A percentile compares a stretch with the other conserved stretches of the same genome.
These are phyloP conservation scores for Argyresthia goedartella DNA, from an alignment of 2,888 invertebrate species.

Conservation along the genomic window DNA sequence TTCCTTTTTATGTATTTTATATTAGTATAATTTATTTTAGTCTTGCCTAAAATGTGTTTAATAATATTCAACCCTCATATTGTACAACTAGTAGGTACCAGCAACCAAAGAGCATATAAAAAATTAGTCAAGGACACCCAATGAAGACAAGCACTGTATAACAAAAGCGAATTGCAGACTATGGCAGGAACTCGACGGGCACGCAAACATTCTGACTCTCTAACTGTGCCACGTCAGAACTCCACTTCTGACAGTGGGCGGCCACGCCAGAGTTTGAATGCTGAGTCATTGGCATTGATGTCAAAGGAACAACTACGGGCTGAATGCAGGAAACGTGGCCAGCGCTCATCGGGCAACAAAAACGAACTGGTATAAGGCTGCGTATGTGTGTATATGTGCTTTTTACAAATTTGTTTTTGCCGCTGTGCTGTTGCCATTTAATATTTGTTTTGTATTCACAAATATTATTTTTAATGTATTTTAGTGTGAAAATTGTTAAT, in stretches of 20 bases:
- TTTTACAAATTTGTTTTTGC: constrained; percentile 34
- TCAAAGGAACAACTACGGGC: constrained; percentile 78
- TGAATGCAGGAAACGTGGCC: constrained; percentile 77
- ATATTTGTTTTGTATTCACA: constrained; percentile 7
- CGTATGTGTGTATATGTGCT: constrained; percentile 49
- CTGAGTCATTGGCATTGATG: constrained; percentile 69
- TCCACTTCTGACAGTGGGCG: constrained; percentile 54
- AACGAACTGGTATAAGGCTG: constrained; percentile 75
- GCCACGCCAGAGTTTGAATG: constrained; percentile 51
- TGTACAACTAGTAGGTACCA: too few relatives aligned
- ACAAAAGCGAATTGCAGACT: constrained; percentile 19
- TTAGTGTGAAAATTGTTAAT: background rate
- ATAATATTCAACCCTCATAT: too few relatives aligned
- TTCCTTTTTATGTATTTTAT: background rate
- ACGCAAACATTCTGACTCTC: constrained; percentile 52
- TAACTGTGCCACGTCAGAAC: constrained; percentile 51
- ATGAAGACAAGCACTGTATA: constrained; percentile 11
- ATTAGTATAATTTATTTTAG: background rate
- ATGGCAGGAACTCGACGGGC: constrained; percentile 57
- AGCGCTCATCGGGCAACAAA: constrained; percentile 78
- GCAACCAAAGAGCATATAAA: too few relatives aligned
- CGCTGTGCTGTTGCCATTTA: constrained; percentile 39
- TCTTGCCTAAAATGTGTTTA: background rate
- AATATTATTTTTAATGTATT: background rate
- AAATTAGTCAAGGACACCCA: too few relatives aligned